These are phyloP conservation scores for Menidia beryllina DNA, from an alignment of 2,113 vertebrate genomes.

Conservation along the genomic window DNA sequence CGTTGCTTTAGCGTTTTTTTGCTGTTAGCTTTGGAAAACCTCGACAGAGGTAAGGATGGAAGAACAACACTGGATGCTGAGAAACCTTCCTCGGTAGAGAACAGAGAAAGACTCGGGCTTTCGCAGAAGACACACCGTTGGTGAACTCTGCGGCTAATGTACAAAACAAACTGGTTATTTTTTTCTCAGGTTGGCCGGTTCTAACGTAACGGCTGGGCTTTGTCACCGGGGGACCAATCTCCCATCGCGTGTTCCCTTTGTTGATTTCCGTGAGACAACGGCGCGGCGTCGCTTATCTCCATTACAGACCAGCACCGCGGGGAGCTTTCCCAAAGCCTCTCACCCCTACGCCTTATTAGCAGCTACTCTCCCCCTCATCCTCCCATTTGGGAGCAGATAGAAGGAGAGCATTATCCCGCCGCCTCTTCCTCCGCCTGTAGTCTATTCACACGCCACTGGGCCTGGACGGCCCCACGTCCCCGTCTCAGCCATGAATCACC, in stretches of 20 bases:
- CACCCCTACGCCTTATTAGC: slow-evolving; percentile 79
- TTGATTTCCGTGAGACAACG: slow-evolving; percentile 82
- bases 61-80: no score
- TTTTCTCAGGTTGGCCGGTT: no score
- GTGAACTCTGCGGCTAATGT: no score
- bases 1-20: no score
- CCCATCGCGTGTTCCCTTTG: slow-evolving; percentile 82
- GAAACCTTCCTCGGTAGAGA: no score
- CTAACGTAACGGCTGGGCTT: slow-evolving; percentile 70
- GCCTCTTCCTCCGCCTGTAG: slow-evolving; percentile 45
- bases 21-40: no score
- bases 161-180: no score
- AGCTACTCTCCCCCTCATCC: slow-evolving; percentile 60
- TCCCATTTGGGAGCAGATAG: slow-evolving; percentile 63
- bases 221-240: slow-evolving; percentile 77
- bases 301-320: slow-evolving; percentile 75
- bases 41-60: no score
- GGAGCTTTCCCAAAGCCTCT: slow-evolving; percentile 80
- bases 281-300: slow-evolving; percentile 78
- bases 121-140: no score
- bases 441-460: slow-evolving; percentile 52
- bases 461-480: slow-evolving; percentile 43
- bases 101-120: no score
- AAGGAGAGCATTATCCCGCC: slow-evolving; percentile 53
- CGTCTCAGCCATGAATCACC: slow-evolving; percentile 54